Conservation (phyloP, 2,797 vertebrate species). For the Enteromius fasciolatus region DNA sequence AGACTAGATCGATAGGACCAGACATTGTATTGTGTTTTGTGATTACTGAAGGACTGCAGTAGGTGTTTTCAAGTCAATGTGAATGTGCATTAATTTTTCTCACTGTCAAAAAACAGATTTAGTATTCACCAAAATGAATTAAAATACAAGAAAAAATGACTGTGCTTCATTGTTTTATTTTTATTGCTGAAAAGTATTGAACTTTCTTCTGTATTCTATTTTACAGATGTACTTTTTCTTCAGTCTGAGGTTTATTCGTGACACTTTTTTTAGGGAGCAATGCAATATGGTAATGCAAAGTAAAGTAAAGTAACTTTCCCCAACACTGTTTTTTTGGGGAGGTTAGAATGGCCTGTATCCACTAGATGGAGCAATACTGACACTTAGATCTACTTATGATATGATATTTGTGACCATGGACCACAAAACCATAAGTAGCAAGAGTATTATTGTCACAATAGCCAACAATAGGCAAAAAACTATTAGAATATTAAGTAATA, state of each 20-base stretch:
- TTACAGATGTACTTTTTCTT: too few relatives aligned
- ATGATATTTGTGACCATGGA: neutral
- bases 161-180: too few relatives aligned
- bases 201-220: too few relatives aligned
- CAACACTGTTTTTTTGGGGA: neutral
- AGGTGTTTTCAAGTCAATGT: neutral
- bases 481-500: neutral
- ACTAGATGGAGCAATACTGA: slow-evolving; percentile 39
- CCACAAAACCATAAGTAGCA: neutral
- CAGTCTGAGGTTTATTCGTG: too few relatives aligned
- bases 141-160: too few relatives aligned
- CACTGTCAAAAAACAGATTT: too few relatives aligned
- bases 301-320: too few relatives aligned
- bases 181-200: too few relatives aligned
- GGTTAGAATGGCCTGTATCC: neutral
- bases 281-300: too few relatives aligned
- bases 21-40: neutral
- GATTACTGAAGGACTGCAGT: neutral
- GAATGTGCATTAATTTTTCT: neutral
- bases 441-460: neutral
- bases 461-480: neutral
- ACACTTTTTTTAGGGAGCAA: too few relatives aligned
- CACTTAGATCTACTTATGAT: neutral
- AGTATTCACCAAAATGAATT: too few relatives aligned
- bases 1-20: neutral